Evolutionary conservation across 2,113 vertebrate species (phyloP).

Genomic region (Bujurquina vittata): DNA sequence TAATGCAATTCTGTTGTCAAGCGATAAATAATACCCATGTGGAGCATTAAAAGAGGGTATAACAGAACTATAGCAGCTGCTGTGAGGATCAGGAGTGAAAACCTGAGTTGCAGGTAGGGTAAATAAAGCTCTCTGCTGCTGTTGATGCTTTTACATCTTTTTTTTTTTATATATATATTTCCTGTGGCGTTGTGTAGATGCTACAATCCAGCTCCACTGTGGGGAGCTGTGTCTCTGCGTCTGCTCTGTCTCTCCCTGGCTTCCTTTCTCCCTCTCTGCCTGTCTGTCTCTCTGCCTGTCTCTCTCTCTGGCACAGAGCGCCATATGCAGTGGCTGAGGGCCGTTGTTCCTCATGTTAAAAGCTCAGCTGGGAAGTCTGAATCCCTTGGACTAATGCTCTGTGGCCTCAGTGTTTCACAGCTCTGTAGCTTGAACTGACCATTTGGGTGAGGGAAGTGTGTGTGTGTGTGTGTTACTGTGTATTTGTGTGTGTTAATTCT

Average conservation of each 20-base stretch:
- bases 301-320: slow-evolving; percentile 45
- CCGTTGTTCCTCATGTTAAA: slow-evolving; percentile 73
- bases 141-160: neutral
- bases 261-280: slow-evolving; percentile 13
- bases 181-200: slow-evolving; percentile 1
- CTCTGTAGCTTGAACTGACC: slow-evolving; percentile 51
- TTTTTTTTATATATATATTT: neutral
- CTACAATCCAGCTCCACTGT: slow-evolving; percentile 73
- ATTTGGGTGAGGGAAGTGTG: slow-evolving; percentile 39
- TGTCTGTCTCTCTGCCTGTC: slow-evolving; percentile 29
- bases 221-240: slow-evolving; percentile 79
- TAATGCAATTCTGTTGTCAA: slow-evolving; percentile 20
- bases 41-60: neutral
- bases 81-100: neutral
- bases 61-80: slow-evolving; percentile 8
- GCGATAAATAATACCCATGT: slow-evolving; percentile 11
- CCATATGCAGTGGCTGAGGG: slow-evolving; percentile 60
- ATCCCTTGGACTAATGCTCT: slow-evolving; percentile 64
- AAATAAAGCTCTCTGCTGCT: slow-evolving; percentile 20
- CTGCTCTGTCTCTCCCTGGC: slow-evolving; percentile 21
- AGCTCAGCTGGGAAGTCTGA: slow-evolving; percentile 74
- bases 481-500: slow-evolving; percentile 3
- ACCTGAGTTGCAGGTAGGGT: neutral
- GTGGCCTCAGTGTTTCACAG: slow-evolving; percentile 66
- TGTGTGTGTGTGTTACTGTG: slow-evolving; percentile 11